Conservation (phyloP, 2,888 invertebrate genomes). For the Campopleginae sp. region DNA sequence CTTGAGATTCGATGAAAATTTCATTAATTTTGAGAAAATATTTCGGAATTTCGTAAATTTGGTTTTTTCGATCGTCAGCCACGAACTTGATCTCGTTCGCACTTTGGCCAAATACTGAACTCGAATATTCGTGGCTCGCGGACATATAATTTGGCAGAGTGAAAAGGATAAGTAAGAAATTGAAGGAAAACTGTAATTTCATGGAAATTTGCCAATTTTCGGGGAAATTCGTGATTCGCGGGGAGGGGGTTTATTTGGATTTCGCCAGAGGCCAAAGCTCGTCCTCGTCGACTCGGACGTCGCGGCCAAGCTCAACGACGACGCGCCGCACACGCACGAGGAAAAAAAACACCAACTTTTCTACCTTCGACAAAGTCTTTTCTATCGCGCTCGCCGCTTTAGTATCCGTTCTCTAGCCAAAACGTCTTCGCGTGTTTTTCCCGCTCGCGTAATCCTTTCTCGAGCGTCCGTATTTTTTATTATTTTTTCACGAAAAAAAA, state of each 20-base stretch:
- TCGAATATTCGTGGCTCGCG: background rate
- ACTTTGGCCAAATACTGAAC: slow-evolving; percentile 1
- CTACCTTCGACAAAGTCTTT: slow-evolving; percentile 38
- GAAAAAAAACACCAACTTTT: slow-evolving; percentile 50
- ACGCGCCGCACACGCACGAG: slow-evolving; percentile 45
- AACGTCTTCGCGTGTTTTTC: slow-evolving; percentile 45
- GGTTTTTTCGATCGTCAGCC: background rate
- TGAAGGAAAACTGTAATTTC: background rate
- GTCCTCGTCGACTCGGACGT: slow-evolving; percentile 54
- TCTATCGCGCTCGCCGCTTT: slow-evolving; percentile 47
- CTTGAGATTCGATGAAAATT: too few relatives aligned
- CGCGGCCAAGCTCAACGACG: slow-evolving; percentile 59
- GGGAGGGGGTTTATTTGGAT: background rate
- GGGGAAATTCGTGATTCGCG: slow-evolving; percentile 9
- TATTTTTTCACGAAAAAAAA: background rate
- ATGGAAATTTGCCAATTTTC: slow-evolving; percentile 55
- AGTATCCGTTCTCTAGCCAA: slow-evolving; percentile 52
- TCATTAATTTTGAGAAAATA: too few relatives aligned
- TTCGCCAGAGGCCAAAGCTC: slow-evolving; percentile 48
- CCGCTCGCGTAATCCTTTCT: slow-evolving; percentile 5
- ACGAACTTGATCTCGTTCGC: slow-evolving; percentile 30
- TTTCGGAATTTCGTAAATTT: background rate
- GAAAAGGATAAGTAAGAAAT: background rate
- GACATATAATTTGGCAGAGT: background rate
- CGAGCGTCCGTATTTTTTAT: slow-evolving; percentile 15